A percentile compares a stretch with the other conserved stretches of the same genome.
These are phyloP conservation scores for Phthorimaea operculella DNA, from an alignment of 1,140 invertebrate genomes.

Conservation along the genomic window DNA sequence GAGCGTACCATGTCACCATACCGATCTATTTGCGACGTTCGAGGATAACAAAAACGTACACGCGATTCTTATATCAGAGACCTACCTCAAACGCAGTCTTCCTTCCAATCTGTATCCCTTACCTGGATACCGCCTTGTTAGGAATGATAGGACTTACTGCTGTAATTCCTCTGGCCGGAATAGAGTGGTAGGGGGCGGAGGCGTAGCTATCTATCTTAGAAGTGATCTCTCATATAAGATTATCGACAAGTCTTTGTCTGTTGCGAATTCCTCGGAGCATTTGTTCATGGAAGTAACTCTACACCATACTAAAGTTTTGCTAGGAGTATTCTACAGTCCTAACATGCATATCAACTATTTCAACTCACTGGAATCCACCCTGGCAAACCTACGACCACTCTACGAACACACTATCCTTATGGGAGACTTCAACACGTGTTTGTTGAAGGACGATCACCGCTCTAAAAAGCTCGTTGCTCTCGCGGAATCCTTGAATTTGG, in stretches of 20 bases:
- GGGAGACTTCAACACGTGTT: not conserved
- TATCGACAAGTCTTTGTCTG: not conserved
- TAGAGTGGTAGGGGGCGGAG: not conserved
- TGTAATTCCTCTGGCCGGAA: too few species aligned
- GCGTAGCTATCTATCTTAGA: slow-evolving; percentile 5
- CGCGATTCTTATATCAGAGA: too few species aligned
- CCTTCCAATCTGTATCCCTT: too few species aligned
- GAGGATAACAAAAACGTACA: too few species aligned
- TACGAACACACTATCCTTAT: not conserved
- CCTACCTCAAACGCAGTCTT: too few species aligned
- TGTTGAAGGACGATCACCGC: not conserved
- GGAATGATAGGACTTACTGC: too few species aligned
- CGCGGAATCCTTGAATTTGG: not conserved
- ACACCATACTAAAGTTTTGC: not conserved
- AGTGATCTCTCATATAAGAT: not conserved
- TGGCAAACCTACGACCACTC: not conserved
- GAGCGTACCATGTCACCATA: too few species aligned
- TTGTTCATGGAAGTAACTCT: not conserved
- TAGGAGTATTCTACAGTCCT: slow-evolving; percentile 4
- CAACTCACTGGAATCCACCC: not conserved
- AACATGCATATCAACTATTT: slow-evolving; percentile 1
- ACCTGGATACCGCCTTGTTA: too few species aligned
- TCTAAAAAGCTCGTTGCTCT: not conserved
- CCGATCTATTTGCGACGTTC: too few species aligned
- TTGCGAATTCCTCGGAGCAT: not conserved